Conservation (phyloP, 2,888 invertebrate genomes). For the Acanthacorydalis orientalis region DNA sequence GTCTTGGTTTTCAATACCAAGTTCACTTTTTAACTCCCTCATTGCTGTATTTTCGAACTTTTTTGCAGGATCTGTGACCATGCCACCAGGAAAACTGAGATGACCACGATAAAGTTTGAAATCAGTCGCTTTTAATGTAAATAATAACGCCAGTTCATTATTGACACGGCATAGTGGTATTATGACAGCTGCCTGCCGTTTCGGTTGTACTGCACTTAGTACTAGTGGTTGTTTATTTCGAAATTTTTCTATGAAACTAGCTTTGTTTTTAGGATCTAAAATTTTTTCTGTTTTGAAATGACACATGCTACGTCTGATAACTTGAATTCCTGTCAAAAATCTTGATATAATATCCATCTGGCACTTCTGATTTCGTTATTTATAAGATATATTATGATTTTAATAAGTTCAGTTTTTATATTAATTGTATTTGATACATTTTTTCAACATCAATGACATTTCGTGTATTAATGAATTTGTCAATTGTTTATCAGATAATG, state of each 20-base stretch:
- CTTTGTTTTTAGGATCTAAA: slow-evolving; percentile 26
- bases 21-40: slow-evolving; percentile 72
- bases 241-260: slow-evolving; percentile 37
- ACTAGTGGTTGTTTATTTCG: slow-evolving; percentile 17
- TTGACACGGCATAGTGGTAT: slow-evolving; percentile 59
- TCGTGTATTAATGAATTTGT: too few relatives aligned
- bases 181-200: slow-evolving; percentile 55
- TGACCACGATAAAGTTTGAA: slow-evolving; percentile 60
- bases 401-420: too few relatives aligned
- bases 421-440: too few relatives aligned
- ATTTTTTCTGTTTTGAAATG: neutral
- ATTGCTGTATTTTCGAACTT: slow-evolving; percentile 54
- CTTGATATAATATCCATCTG: too few relatives aligned
- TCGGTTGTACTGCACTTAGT: slow-evolving; percentile 27
- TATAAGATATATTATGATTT: too few relatives aligned
- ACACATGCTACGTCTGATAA: neutral
- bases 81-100: slow-evolving; percentile 74
- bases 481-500: too few relatives aligned
- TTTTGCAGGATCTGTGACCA: slow-evolving; percentile 40
- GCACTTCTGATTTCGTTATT: too few relatives aligned
- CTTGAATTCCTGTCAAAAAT: neutral
- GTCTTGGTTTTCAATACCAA: slow-evolving; percentile 43
- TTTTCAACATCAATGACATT: too few relatives aligned
- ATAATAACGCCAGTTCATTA: slow-evolving; percentile 56
- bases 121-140: slow-evolving; percentile 57